Base-by-base conservation (phyloP, 2,797 vertebrate species). In the Pangasius krempfi region DNA sequence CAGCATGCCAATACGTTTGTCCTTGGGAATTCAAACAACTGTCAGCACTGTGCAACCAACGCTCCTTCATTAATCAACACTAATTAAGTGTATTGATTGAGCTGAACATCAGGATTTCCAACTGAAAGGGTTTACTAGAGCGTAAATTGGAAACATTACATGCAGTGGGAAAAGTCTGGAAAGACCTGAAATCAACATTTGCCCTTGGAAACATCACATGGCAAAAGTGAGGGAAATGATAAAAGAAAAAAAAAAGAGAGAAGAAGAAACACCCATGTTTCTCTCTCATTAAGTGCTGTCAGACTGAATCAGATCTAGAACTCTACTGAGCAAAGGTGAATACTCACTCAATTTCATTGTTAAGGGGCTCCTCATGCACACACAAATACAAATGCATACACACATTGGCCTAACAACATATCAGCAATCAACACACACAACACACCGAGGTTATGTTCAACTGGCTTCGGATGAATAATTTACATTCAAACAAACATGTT, bases 81-180 rank as follows among this genome's bases (percentile, higher is more conserved):
- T 97, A 97, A 98, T 98, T 97, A 97, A 97, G 96, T 92, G 87
- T 96, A 98, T 97, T 96, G 97, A 97, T 96, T 96, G 91, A 92
- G 92, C 90, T 92, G 94, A 95, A 96, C 95, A 94, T 94, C 89
- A 90, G 94, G 94, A 96, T 96, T 95, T 95, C 92, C 92, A 94
- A 89, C 91, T 94, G 93, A 96, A 94, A 95, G 93, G 92, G 87
- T 91, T 94, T 94, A 95, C 92, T 93, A 93, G 93, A 94, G 93
- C 94, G 93, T 93, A 94, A 95, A 95, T 89, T 89, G 88, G 73
- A 91, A 90, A 90, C 89, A 93, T 85, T 86, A 90, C 85, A 79
- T 91, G 85, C 87, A n/a, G 88, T 44, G 80, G 40, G 25, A 44
- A 89, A 91, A 92, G 89, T 56, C n/a, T 86, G 86, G 87, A 89